Conservation (phyloP, 2,113 vertebrate genomes). For the Quiscalus mexicanus region DNA sequence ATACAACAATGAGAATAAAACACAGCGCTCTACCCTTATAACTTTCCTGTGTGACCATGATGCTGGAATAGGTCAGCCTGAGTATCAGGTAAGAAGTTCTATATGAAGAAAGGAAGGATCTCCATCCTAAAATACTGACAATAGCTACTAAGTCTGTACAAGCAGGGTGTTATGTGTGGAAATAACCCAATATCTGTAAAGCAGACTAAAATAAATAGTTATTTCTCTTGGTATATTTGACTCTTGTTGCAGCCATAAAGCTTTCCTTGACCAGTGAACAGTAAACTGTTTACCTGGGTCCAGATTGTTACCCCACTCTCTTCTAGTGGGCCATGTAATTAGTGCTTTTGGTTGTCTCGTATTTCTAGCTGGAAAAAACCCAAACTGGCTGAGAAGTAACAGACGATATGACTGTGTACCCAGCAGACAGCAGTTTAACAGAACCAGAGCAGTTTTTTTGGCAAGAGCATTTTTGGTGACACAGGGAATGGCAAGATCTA, state of each 20-base stretch:
- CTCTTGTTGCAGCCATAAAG: neutral
- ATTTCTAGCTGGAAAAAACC: neutral
- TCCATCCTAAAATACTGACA: neutral
- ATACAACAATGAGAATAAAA: conserved; percentile 85
- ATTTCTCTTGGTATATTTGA: neutral
- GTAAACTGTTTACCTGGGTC: neutral
- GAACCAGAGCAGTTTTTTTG: neutral
- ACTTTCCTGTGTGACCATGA: conserved; percentile 91
- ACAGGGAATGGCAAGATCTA: neutral
- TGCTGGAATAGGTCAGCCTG: conserved; percentile 82
- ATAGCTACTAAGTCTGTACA: neutral
- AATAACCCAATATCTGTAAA: neutral
- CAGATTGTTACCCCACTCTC: neutral
- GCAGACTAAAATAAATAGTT: neutral
- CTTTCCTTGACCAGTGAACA: neutral
- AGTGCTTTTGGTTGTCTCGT: neutral
- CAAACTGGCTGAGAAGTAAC: neutral
- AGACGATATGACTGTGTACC: neutral
- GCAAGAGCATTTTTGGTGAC: neutral
- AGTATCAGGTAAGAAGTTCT: conserved; percentile 85
- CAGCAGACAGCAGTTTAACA: neutral
- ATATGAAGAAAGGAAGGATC: neutral
- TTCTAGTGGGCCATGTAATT: neutral
- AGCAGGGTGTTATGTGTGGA: neutral
- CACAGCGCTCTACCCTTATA: conserved; percentile 83